Percentiles rank a stretch among this genome's conserved stretches.
These are phyloP conservation scores for Clepsis dumicolana DNA, from an alignment of 2,888 invertebrate genomes.

Conservation along the genomic window DNA sequence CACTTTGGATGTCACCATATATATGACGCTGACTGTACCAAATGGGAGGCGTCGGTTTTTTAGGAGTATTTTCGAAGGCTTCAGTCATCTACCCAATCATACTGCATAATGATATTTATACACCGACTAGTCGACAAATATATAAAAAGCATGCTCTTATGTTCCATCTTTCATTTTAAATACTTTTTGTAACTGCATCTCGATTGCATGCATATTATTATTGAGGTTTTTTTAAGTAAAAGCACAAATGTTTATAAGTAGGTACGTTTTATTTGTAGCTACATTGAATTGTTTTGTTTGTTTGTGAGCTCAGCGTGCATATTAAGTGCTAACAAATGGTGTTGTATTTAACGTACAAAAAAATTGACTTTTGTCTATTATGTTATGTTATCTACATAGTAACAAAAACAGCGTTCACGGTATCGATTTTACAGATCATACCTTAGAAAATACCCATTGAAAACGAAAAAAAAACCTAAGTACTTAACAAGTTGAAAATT, in stretches of 20 bases:
- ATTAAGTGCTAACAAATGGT: not conserved
- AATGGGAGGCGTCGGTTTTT: too few relatives aligned
- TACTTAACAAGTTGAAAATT: too few relatives aligned
- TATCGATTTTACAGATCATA: too few relatives aligned
- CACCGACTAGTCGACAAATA: constrained; percentile 25
- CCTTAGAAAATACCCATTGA: too few relatives aligned
- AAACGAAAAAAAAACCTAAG: too few relatives aligned
- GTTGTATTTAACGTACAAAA: not conserved
- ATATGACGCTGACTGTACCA: too few relatives aligned
- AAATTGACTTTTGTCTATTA: not conserved
- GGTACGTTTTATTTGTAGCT: not conserved
- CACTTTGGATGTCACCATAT: too few relatives aligned
- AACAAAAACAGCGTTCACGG: not conserved
- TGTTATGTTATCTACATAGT: constrained; percentile 9
- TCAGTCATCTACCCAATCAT: too few relatives aligned
- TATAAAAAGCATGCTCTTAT: not conserved
- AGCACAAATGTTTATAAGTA: constrained; percentile 16
- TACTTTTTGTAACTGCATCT: not conserved
- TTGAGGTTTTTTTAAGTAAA: constrained; percentile 9
- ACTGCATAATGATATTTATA: not conserved
- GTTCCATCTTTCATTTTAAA: not conserved
- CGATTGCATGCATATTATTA: not conserved
- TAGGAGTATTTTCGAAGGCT: too few relatives aligned
- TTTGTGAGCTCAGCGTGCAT: constrained; percentile 5
- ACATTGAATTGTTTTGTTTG: not conserved